Evolutionary conservation across 2,888 invertebrate species (phyloP).

Genomic region (Arrhopalites spinosus): DNA sequence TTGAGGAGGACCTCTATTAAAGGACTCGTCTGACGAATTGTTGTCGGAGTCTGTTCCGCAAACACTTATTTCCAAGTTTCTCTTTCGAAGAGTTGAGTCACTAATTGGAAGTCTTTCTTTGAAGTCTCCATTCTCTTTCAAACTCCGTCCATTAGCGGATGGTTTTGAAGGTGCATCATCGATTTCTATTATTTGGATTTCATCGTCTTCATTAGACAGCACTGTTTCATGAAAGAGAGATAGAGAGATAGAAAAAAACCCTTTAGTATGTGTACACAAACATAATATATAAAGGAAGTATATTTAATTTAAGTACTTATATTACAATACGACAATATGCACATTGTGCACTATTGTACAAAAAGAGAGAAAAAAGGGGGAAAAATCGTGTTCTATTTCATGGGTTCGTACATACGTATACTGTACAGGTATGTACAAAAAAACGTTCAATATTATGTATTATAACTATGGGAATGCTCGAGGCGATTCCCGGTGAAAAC

Average conservation of each 20-base stretch:
- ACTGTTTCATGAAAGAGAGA: constrained; percentile 28
- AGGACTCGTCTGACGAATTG: constrained; percentile 48
- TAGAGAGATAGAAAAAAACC: not conserved
- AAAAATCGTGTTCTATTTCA: too few relatives aligned
- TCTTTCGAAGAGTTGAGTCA: constrained; percentile 54
- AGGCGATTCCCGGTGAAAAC: too few relatives aligned
- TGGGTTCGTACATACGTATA: too few relatives aligned
- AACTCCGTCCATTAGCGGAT: constrained; percentile 43
- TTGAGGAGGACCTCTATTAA: constrained; percentile 33
- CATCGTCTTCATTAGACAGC: constrained; percentile 52
- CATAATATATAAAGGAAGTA: too few relatives aligned
- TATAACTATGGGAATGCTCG: too few relatives aligned
- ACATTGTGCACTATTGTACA: too few relatives aligned
- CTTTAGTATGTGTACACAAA: not conserved
- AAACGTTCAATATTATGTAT: too few relatives aligned
- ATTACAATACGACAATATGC: too few relatives aligned
- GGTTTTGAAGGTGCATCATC: constrained; percentile 51
- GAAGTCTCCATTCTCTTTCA: constrained; percentile 51
- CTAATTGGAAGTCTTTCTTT: constrained; percentile 51
- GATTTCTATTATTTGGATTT: constrained; percentile 56
- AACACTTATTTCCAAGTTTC: constrained; percentile 55
- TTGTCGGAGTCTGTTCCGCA: constrained; percentile 53
- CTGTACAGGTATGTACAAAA: too few relatives aligned
- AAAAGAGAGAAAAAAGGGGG: too few relatives aligned
- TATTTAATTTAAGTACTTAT: too few relatives aligned